Base-by-base conservation (phyloP, 2,888 invertebrate species). In the Acanthopleura granulata region DNA sequence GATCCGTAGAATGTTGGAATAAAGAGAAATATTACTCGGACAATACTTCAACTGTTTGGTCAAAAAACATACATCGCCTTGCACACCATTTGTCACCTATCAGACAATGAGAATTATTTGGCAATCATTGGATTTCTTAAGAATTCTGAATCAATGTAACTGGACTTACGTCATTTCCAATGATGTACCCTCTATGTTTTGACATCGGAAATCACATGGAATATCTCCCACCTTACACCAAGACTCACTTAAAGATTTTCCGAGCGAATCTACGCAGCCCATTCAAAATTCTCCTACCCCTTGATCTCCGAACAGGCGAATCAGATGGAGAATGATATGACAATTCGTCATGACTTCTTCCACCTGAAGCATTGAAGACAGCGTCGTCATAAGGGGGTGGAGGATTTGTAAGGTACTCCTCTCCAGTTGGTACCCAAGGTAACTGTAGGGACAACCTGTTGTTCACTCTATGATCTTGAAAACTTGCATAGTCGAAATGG, bases 371-470 rank as follows among this genome's bases (percentile, higher is more conserved):
- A 14, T 15, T 27, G 29, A 66, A 27, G 16, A 66, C 29, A 3
- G 66, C 66, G 22, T 66, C 66, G 14, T 66, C 66, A 14, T 66
- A 66, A 27, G 66, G 12, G 29, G 66, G 66, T 6, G 66, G 66
- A 22, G 66, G 66, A 27, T 66, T 66, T 1, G 15, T 6, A 15
- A 16, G 29, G 25, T 66, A 66, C 16, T 66, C 66, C 22, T 66
- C 66, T 57, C n/a, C n/a, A 6, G 66, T 3, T 66, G 22, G 66
- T 27, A 1, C 16, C 66, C 66, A 66, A n/a, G 57, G 57, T 16
- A 66, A 6, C 29, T 22, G 66, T 27, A 66, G 6, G 25, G 66
- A 66, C 27, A 66, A 25, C 25, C 66, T 66, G 29, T 66, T 66
- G 6, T 27, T 27, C 4, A 25, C 66, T 22, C 22, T 15, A 22